Conservation (phyloP, 2,113 vertebrate species). For the Casuarius casuarius region DNA sequence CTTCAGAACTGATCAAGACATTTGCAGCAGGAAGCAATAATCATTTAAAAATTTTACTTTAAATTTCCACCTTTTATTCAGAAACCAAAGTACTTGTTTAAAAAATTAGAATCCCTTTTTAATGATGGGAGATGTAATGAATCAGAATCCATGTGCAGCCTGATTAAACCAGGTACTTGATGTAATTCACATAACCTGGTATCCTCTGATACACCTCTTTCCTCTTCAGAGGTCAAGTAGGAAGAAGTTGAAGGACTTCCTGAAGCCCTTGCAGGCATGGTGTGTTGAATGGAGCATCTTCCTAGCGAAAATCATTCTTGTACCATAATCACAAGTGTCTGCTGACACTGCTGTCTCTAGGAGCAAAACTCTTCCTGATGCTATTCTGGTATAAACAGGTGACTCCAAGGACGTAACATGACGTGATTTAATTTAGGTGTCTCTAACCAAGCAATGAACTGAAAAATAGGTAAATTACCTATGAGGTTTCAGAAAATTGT, state of each 20-base stretch:
- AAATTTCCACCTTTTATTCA: not conserved
- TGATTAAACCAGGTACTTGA: not conserved
- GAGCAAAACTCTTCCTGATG: not conserved
- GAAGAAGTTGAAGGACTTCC: not conserved
- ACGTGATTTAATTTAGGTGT: conserved; percentile 16
- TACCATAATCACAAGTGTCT: not conserved
- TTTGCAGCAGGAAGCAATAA: not conserved
- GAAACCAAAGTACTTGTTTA: not conserved
- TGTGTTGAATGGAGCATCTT: not conserved
- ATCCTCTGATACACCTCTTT: not conserved
- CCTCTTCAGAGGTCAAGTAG: not conserved
- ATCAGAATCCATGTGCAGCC: not conserved
- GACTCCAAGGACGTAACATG: not conserved
- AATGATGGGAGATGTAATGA: not conserved
- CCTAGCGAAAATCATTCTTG: not conserved
- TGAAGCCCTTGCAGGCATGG: not conserved
- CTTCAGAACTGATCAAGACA: not conserved
- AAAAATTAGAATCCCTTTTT: not conserved
- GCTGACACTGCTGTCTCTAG: not conserved
- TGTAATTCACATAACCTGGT: not conserved
- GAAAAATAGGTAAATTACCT: not conserved
- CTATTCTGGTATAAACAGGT: not conserved
- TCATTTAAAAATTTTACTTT: not conserved
- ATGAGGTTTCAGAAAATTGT: not conserved
- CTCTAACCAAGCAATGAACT: conserved; percentile 14